These are phyloP conservation scores for Macquaria ambigua DNA, from an alignment of 2,113 vertebrate species.

Conservation along the genomic window DNA sequence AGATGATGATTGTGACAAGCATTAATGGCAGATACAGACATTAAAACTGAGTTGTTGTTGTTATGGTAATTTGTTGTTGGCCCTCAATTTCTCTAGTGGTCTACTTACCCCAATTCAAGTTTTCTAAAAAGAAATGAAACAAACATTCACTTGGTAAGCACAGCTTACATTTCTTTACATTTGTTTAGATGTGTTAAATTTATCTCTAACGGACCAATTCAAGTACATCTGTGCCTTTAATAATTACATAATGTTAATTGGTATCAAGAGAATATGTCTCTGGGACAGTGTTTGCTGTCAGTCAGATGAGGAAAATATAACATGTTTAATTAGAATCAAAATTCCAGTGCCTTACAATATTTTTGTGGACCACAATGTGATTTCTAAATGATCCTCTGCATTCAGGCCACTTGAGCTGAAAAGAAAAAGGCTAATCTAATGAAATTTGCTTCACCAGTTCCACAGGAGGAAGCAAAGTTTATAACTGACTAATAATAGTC, in stretches of 20 bases:
- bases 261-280: constrained; percentile 39
- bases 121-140: constrained; percentile 21
- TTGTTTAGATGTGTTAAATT: constrained; percentile 48
- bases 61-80: constrained; percentile 16
- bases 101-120: constrained; percentile 29
- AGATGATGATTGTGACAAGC: constrained; percentile 61
- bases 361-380: constrained; percentile 70
- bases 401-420: constrained; percentile 51
- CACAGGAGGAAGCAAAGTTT: background rate
- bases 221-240: constrained; percentile 81
- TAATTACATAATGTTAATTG: constrained; percentile 55
- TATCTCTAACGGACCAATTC: constrained; percentile 66
- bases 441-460: constrained; percentile 18
- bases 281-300: background rate
- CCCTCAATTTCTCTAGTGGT: constrained; percentile 40
- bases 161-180: constrained; percentile 40
- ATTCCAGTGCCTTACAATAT: constrained; percentile 82
- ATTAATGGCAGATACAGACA: constrained; percentile 82
- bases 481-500: constrained; percentile 17
- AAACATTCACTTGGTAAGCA: constrained; percentile 36
- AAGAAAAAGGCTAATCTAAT: constrained; percentile 18
- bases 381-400: constrained; percentile 29
- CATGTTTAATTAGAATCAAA: constrained; percentile 69
- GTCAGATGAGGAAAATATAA: constrained; percentile 32
- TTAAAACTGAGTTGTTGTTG: constrained; percentile 17